A percentile compares a stretch with the other conserved stretches of the same genome.
Evolutionary conservation across 2,888 invertebrate species (phyloP).

Genomic region (Dryobota labecula): DNA sequence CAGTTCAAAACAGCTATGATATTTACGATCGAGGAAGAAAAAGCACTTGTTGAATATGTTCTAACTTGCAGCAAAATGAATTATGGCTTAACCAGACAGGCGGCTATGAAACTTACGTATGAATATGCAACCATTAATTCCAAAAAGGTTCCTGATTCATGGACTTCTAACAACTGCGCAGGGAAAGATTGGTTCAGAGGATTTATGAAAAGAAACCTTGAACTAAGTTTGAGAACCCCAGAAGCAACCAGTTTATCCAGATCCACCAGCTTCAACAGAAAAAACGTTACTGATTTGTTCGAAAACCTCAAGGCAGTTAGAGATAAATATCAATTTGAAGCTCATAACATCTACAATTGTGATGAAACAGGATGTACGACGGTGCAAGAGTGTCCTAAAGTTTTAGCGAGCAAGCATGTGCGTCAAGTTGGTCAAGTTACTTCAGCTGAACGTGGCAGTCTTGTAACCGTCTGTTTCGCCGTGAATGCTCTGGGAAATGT

Average conservation of each 20-base stretch:
- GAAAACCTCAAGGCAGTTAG: conserved; percentile 15
- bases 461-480: no score
- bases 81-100: conserved; percentile 17
- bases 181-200: conserved; percentile 6
- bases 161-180: conserved; percentile 4
- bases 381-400: conserved; percentile 33
- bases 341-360: conserved; percentile 36
- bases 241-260: conserved; percentile 20
- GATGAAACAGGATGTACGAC: conserved; percentile 45
- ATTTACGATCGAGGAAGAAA: conserved; percentile 11
- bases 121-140: conserved; percentile 5
- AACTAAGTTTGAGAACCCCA: conserved; percentile 10
- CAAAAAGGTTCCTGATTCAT: conserved; percentile 14
- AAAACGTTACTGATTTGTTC: conserved; percentile 36
- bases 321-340: conserved; percentile 28
- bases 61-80: conserved; percentile 15
- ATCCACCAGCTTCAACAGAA: conserved; percentile 30
- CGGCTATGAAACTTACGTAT: conserved; percentile 11
- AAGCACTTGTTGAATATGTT: conserved; percentile 14
- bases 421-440: no score
- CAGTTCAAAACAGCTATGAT: conserved; percentile 7
- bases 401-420: conserved; percentile 36
- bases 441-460: no score
- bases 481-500: no score
- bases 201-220: not conserved